Percentiles rank a stretch among this genome's conserved stretches.
Conservation (phyloP, 2,797 vertebrate species). For the Anabacerthia variegaticeps region DNA sequence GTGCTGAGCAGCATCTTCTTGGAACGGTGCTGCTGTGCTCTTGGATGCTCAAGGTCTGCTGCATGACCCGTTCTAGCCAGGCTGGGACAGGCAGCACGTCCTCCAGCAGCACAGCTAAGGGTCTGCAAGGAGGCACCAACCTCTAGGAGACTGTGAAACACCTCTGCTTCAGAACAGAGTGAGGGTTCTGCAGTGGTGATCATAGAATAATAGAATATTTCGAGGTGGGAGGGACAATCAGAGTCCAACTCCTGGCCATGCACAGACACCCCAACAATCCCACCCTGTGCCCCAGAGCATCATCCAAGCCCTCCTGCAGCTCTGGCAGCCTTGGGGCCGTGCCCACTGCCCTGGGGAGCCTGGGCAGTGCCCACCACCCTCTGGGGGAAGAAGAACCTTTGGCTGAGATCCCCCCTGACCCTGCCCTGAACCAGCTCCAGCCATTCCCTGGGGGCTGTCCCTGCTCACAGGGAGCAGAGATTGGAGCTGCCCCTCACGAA, state of each 20-base stretch:
- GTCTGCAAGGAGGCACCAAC: accelerated
- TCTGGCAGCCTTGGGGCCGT: background rate
- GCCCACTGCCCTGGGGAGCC: background rate
- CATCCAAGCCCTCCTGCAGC: background rate
- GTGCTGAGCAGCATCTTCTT: background rate
- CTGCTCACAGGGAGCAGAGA: background rate
- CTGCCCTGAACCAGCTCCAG: background rate
- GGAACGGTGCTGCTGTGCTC: background rate
- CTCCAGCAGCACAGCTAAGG: background rate
- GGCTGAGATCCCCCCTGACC: background rate
- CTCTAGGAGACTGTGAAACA: accelerated
- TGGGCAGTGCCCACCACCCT: background rate
- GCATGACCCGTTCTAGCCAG: background rate
- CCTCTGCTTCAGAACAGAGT: background rate
- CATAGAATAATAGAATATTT: accelerated
- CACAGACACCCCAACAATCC: background rate
- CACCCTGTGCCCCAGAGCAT: background rate
- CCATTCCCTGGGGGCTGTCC: background rate
- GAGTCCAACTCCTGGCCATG: accelerated
- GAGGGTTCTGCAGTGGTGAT: background rate
- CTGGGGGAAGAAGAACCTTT: background rate
- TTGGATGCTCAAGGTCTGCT: background rate
- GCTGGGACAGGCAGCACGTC: background rate
- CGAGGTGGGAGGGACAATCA: background rate
- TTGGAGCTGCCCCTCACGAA: background rate